A percentile compares a stretch with the other conserved stretches of the same genome.
Evolutionary conservation across 2,888 invertebrate species (phyloP).

Genomic region (Acrobasis suavella): DNA sequence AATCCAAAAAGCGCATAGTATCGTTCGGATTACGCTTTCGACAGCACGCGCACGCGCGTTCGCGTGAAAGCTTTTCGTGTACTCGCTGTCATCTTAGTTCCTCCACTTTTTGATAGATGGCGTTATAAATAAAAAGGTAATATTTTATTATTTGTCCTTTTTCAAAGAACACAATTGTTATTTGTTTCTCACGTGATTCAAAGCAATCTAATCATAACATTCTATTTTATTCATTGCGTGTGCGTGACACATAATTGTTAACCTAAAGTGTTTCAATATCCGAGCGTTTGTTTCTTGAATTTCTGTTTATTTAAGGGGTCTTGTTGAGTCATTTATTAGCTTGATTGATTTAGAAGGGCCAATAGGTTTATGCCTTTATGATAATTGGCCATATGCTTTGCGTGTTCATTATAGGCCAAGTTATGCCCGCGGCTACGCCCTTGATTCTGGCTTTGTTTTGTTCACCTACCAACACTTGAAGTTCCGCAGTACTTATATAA

Average conservation of each 20-base stretch:
- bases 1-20: neutral
- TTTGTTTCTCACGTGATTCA: neutral
- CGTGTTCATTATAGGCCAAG: conserved; percentile 1
- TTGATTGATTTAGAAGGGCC: conserved; percentile 17
- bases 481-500: conserved; percentile 2
- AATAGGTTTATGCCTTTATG: conserved; percentile 9
- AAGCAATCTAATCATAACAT: conserved; percentile 6
- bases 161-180: neutral
- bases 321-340: neutral
- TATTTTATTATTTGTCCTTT: neutral
- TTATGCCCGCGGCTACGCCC: conserved; percentile 15
- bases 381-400: conserved; percentile 15
- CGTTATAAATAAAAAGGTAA: conserved; percentile 39
- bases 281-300: neutral
- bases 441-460: conserved; percentile 12
- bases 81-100: conserved; percentile 53
- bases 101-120: conserved; percentile 56
- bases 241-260: conserved; percentile 43
- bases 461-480: conserved; percentile 5
- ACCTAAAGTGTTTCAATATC: conserved; percentile 31
- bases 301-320: conserved; percentile 13
- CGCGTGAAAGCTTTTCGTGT: conserved; percentile 36
- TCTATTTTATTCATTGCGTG: conserved; percentile 33
- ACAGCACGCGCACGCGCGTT: conserved; percentile 31
- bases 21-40: neutral